These are phyloP conservation scores for Stigmatopora argus DNA, from an alignment of 2,113 vertebrate species.

Conservation along the genomic window DNA sequence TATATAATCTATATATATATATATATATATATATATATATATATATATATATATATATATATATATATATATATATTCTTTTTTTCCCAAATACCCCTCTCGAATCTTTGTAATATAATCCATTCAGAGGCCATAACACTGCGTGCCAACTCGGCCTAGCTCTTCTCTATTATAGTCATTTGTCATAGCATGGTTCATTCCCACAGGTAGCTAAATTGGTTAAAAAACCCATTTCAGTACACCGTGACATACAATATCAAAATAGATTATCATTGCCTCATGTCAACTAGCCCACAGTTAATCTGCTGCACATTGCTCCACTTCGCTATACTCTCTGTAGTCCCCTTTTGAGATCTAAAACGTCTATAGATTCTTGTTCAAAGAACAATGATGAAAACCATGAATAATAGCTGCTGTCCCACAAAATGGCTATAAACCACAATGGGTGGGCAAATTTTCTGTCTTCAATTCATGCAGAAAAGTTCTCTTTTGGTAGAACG, in stretches of 20 bases:
- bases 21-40: too few relatives aligned
- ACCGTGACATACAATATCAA: conserved; percentile 53
- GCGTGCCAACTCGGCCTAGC: conserved; percentile 8
- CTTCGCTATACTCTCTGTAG: conserved; percentile 21
- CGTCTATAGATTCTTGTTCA: conserved; percentile 20
- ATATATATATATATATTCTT: not conserved
- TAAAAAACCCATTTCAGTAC: conserved; percentile 58
- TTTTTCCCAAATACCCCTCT: conserved; percentile 52
- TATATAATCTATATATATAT: too few relatives aligned
- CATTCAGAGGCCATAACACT: conserved; percentile 48
- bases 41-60: too few relatives aligned
- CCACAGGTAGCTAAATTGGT: conserved; percentile 51
- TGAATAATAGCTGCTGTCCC: not conserved
- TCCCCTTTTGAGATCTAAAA: conserved; percentile 24
- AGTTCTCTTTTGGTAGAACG: not conserved
- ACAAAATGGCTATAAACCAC: not conserved
- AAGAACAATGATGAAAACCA: not conserved
- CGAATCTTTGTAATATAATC: conserved; percentile 56
- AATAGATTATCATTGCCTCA: conserved; percentile 59
- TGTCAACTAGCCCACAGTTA: conserved; percentile 40
- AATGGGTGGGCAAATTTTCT: not conserved
- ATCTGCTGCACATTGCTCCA: conserved; percentile 43
- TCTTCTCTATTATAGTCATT: conserved; percentile 44
- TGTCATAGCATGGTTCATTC: conserved; percentile 58
- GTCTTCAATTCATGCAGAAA: not conserved